Evolutionary conservation across 2,113 vertebrate species (phyloP), one percentile per base, ranked within the genome.

Genomic region (Cepphus grylle): DNA sequence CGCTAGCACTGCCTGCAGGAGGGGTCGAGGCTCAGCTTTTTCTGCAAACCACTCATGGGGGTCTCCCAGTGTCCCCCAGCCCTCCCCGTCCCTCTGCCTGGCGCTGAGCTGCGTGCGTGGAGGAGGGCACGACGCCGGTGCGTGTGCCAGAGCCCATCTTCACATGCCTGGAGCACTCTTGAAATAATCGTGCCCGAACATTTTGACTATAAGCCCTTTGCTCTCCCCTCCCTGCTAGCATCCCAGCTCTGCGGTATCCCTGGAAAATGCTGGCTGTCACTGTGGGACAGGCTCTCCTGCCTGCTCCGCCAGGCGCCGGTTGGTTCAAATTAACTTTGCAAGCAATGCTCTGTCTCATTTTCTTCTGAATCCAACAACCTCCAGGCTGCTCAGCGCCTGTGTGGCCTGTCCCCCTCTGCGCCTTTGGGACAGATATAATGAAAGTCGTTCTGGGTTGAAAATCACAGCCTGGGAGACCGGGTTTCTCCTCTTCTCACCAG

Each of bases 271-370:
- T 65, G 71, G 22, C 87, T 85, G 69, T 93, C 1, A 27, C 81
- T 58, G 90, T 71, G 90, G 87, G 91, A 94, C 91, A 71, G 49
- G 78, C 81, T 90, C 77, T 91, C 87, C 90, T 52, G 73, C 65
- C 81, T 93, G 89, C 81, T 85, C 85, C 4, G 1, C 81, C 58
- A 69, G 84, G 78, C 43, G 25, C 94, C 6, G 66, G 5, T 97
- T 96, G 96, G 69, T 96, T 96, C 74, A 26, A 90, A 96, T 97
- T 93, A 96, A 69, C 86, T 88, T 91, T 25, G 85, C 42, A 29
- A 81, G 80, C 79, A 45, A 58, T 34, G 58, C 72, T 94, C 79
- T 81, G 82, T 34, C 67, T 92, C 59, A 3, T 92, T 93, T 88
- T 94, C 90, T 92, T 93, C 87, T 80, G 82, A 38, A 55, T 96